Evolutionary conservation across 1,140 invertebrate species (phyloP), one percentile per base, ranked within the genome.

Genomic region (Nylanderia fulva): DNA sequence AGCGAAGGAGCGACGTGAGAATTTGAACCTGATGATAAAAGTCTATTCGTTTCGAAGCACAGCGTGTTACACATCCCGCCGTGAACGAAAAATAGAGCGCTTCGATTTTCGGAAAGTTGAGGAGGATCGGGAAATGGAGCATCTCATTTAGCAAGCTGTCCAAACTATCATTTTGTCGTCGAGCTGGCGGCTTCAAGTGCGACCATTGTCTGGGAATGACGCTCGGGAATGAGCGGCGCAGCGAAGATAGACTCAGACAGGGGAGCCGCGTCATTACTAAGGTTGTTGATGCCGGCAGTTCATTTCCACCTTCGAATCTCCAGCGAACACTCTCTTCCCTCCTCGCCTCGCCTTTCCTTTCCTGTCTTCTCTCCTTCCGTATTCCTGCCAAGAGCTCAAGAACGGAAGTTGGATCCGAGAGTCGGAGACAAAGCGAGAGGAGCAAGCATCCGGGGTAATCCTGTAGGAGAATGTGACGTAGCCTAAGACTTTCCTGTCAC

Each of bases 201-300:
- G 86, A 91, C 90, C 86, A 92, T 93, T 93, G 90, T 92, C 90
- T 92, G 91, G 87, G 85, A 92, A 92, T 91, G 89, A 90, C 87
- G 87, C 85, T 84, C 68, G 87, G 89, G 90, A 92, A 90, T 90
- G 90, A 92, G 86, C 86, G 86, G 82, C 90, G 91, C 90, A 86
- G 88, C 68, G 86, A 74, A 88, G 87, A 91, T 89, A 90, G 86
- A 91, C 89, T 88, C 90, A 92, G 89, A 90, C 88, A 90, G 84
- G 89, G 85, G 85, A 87, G 85, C 88, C 88, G 77, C 90, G 88
- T 91, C 90, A 92, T 92, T 92, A 91, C 90, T 90, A 92, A 91
- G 90, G 90, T 92, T 92, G 90, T 92, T 91, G 91, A 92, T 92
- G 89, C 89, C 91, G 88, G 89, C 90, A 92, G 91, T 91, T 92